Conservation (phyloP, 2,888 invertebrate species). For the Zaprionus obscuricornis region DNA sequence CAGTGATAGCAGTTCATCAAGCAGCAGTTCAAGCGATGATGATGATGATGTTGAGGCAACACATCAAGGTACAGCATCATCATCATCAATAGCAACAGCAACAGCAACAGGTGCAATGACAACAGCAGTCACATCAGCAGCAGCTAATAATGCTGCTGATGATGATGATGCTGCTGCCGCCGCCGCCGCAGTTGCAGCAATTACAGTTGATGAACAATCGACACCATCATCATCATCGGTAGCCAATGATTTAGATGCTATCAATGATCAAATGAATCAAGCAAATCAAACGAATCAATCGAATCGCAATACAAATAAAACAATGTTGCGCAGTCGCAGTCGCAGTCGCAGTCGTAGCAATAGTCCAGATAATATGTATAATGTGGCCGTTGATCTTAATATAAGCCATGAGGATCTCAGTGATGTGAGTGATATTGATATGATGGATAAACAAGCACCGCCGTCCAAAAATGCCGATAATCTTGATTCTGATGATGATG, state of each 20-base stretch:
- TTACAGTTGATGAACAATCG: too few species aligned
- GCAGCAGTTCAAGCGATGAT: slow-evolving; percentile 71
- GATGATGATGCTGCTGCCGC: too few species aligned
- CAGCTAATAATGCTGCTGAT: too few species aligned
- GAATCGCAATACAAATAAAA: too few species aligned
- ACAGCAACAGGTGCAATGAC: neutral
- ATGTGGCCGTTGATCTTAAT: slow-evolving; percentile 83
- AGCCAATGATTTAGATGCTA: too few species aligned
- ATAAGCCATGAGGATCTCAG: slow-evolving; percentile 92
- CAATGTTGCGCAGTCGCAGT: neutral
- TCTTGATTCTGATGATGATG: slow-evolving; percentile 38
- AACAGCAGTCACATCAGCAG: too few species aligned
- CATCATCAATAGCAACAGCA: neutral
- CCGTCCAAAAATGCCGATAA: slow-evolving; percentile 56
- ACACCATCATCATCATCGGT: too few species aligned
- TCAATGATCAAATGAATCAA: too few species aligned
- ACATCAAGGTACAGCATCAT: neutral
- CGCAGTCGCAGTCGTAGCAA: slow-evolving; percentile 71
- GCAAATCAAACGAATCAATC: too few species aligned
- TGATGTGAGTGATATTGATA: slow-evolving; percentile 93
- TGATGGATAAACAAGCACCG: slow-evolving; percentile 84
- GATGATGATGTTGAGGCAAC: slow-evolving; percentile 30
- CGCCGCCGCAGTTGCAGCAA: too few species aligned
- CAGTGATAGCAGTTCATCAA: slow-evolving; percentile 45
- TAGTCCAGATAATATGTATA: slow-evolving; percentile 54